Evolutionary conservation across 2,888 invertebrate species (phyloP).

Genomic region (Dysmachus trigonus): DNA sequence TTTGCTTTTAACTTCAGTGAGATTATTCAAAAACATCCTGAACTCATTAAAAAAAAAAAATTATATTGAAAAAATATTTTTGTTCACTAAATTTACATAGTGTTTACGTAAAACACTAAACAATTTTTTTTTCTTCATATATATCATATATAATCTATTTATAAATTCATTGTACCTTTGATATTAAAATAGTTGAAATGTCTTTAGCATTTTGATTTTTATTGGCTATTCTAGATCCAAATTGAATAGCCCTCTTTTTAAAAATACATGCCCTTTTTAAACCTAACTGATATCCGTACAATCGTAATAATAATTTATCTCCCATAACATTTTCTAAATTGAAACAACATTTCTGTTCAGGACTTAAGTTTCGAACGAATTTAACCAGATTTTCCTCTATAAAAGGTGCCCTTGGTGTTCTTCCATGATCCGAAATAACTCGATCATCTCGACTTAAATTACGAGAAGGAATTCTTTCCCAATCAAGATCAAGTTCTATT

Average conservation of each 20-base stretch:
- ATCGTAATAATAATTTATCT: slow-evolving; percentile 90
- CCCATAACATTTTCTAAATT: slow-evolving; percentile 77
- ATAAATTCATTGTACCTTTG: background rate
- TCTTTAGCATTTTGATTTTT: slow-evolving; percentile 84
- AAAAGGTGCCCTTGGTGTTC: slow-evolving; percentile 83
- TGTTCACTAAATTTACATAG: background rate
- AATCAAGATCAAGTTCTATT: slow-evolving; percentile 77
- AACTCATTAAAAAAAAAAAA: background rate
- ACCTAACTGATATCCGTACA: slow-evolving; percentile 75
- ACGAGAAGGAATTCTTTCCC: slow-evolving; percentile 84
- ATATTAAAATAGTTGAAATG: background rate
- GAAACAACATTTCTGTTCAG: slow-evolving; percentile 69
- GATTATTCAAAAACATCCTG: background rate
- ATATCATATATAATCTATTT: background rate
- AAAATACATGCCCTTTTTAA: slow-evolving; percentile 71
- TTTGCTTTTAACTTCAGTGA: background rate
- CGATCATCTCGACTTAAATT: slow-evolving; percentile 96
- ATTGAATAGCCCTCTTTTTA: slow-evolving; percentile 95
- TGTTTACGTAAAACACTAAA: background rate
- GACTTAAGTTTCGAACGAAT: slow-evolving; percentile 71
- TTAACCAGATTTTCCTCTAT: slow-evolving; percentile 76
- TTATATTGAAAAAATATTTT: background rate
- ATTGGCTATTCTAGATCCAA: slow-evolving; percentile 95
- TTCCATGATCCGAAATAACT: slow-evolving; percentile 88
- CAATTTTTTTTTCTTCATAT: no score